Base-by-base conservation (phyloP, 2,888 invertebrate genomes). In the Hydroisotoma schaefferi region DNA sequence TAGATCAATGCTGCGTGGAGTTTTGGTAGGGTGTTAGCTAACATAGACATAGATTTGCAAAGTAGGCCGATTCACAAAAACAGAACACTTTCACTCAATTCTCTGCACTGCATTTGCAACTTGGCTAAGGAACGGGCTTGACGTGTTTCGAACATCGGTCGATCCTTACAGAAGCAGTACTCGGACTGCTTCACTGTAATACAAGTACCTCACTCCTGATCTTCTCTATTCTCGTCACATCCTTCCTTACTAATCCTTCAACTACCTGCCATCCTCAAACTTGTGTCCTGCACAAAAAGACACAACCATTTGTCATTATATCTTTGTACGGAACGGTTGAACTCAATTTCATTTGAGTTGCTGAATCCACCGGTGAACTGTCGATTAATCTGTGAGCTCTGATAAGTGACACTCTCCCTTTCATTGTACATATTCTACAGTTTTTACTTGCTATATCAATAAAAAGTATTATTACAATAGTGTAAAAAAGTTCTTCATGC, bases 21-120 rank as follows among this genome's bases (percentile, higher is more conserved):
- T 40, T 53, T 53, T 61, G 23, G 51, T 61, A 56, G 55, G 58
- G 60, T 61, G 56, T 61, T 65, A 65, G 65, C 63, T 67, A 67
- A 67, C 63, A 67, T 67, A 67, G 67, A 64, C 63, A 64, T 64
- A 67, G 61, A 63, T 67, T 71, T 59, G 66, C 68, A 61, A 71
- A 68, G 67, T 68, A 68, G 71, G 69, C 60, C 65, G 68, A 66
- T 54, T 62, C 63, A 65, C 61, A 63, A 61, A 62, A 69, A 67
- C 67, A 67, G 67, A 68, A 67, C 69, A 71, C 71, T 71, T 71
- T 71, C 71, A 71, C 70, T 70, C 61, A 59, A 59, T 61, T 61
- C 61, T 57, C 63, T 65, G 59, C 59, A 55, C 57, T 65, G 62
- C 67, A 67, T 67, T 67, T 67, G 61, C 57, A 59, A 63, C 55